Base-by-base conservation (phyloP, 2,888 invertebrate species). In the Branchipolynoe longqiensis region DNA sequence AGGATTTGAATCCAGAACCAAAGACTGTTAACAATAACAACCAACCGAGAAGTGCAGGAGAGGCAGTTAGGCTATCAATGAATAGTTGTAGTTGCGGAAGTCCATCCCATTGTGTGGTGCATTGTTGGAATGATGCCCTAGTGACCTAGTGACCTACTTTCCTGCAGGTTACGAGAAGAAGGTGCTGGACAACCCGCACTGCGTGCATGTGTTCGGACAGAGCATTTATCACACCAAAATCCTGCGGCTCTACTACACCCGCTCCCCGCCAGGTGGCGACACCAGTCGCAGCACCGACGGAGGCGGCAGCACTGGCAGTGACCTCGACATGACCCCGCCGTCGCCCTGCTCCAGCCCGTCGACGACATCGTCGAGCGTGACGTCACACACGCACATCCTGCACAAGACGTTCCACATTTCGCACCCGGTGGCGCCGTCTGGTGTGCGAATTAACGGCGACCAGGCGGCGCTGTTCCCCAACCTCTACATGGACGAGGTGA, bases 321-420 rank as follows among this genome's bases (percentile, higher is more conserved):
- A 78, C 54, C 48, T 78, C 48, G 78, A 78, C 78, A 78, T 28
- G 4, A 78, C 78, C 28, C 78, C 78, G 41, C 78, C 78, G 0
- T 78, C 78, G 48, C 78, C 78, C 48, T 78, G 78, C 48, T 78
- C 78, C 41, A 78, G 78, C 18, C 78, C 78, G 48, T 78, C 78
- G 6, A 78, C 78, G 1, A 78, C 78, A 48, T 78, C 78, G 0
- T 78, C 78, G 12, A 28, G 25, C 22, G 28, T 25, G 2, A 48
- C 48, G 48, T 38, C 69, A 33, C 56, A 58, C 33, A 36, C 81
- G 18, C 81, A 81, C 22, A 31, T 82, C 58, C 82, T 82, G 33
- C 82, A 82, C 58, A 82, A 82, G 82, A 82, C 82, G 58, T 82
- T 82, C 58, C 82, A 82, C 58, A 58, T 82, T 25, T n/a, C 28